These are phyloP conservation scores for Epirrita christyi DNA, from an alignment of 2,888 invertebrate genomes.

Conservation along the genomic window DNA sequence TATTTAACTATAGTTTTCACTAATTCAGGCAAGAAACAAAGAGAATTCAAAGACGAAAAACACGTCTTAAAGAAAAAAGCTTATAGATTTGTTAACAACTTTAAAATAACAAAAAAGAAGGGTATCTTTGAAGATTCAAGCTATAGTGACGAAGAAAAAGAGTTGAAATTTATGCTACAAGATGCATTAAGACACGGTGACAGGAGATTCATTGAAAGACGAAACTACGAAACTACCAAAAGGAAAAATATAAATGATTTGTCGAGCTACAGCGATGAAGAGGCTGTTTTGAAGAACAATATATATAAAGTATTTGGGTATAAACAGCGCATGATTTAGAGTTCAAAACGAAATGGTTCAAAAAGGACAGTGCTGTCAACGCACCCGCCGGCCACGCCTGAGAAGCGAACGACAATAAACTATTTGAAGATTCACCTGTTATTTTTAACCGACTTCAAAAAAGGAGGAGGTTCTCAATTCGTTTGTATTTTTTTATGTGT, in stretches of 20 bases:
- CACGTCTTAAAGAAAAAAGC: background rate
- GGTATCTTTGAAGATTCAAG: background rate
- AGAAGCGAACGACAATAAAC: too few species aligned
- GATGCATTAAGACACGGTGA: constrained; percentile 11
- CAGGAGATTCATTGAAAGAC: constrained; percentile 4
- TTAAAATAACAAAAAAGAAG: background rate
- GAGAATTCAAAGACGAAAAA: background rate
- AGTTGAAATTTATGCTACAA: constrained; percentile 13
- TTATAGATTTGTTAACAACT: background rate
- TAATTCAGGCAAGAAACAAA: background rate
- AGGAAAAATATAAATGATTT: background rate
- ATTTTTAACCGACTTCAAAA: too few species aligned
- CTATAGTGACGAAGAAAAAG: constrained; percentile 7
- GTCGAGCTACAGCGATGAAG: constrained; percentile 43
- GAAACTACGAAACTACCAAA: background rate
- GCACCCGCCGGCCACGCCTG: too few species aligned
- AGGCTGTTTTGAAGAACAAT: constrained; percentile 41
- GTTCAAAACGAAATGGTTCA: too few species aligned
- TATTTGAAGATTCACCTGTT: too few species aligned
- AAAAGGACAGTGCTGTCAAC: too few species aligned
- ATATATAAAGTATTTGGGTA: constrained; percentile 43
- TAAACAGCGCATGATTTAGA: constrained; percentile 3
- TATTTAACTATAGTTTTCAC: background rate
- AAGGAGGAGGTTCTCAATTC: too few species aligned
- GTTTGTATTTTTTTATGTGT: too few species aligned